Conservation (phyloP, 2,888 invertebrate species). For the Brachyopa scutellaris region DNA sequence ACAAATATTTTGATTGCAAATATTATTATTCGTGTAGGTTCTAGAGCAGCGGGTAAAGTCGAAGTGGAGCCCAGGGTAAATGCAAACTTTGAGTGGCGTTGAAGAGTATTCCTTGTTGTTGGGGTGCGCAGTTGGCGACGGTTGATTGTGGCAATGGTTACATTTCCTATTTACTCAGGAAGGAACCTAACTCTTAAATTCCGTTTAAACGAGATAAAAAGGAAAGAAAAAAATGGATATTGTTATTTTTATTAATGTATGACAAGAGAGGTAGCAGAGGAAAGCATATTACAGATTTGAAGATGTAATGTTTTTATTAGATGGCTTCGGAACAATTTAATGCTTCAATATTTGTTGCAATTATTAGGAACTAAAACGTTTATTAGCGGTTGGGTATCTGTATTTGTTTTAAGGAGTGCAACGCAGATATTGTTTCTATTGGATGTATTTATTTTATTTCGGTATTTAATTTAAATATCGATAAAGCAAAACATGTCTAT, state of each 20-base stretch:
- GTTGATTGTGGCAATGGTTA: constrained; percentile 63
- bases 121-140: constrained; percentile 54
- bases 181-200: constrained; percentile 62
- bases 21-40: constrained; percentile 73
- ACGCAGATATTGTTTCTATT: no score
- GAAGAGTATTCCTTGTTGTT: constrained; percentile 58
- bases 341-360: not conserved
- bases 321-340: not conserved
- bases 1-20: constrained; percentile 74
- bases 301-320: constrained; percentile 2
- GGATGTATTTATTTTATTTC: no score
- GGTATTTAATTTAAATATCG: no score
- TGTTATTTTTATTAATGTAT: constrained; percentile 44
- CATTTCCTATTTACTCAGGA: constrained; percentile 70
- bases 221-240: constrained; percentile 38
- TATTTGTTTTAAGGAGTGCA: no score
- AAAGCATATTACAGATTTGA: not conserved
- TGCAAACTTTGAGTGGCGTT: constrained; percentile 70
- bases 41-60: constrained; percentile 68
- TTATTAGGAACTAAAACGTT: not conserved
- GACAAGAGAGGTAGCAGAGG: not conserved
- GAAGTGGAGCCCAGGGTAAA: constrained; percentile 59
- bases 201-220: constrained; percentile 34
- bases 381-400: no score
- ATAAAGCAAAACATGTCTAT: no score